These are phyloP conservation scores for Scaptomyza caliginosa DNA, from an alignment of 2,888 invertebrate genomes.

Conservation along the genomic window DNA sequence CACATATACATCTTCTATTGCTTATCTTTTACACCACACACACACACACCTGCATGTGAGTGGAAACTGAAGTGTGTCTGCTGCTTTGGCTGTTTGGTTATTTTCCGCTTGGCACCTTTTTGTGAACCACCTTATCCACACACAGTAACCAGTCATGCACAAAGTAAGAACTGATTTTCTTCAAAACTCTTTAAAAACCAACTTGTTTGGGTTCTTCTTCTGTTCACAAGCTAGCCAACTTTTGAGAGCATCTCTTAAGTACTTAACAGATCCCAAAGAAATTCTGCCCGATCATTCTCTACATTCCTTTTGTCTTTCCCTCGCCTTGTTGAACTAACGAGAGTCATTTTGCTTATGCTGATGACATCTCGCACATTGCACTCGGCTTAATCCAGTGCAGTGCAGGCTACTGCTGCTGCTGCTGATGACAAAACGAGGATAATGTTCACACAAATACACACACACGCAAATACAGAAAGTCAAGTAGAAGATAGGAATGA, in stretches of 20 bases:
- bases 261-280: background rate
- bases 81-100: slow-evolving; percentile 10
- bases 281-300: slow-evolving; percentile 43
- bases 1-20: background rate
- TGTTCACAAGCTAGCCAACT: too few relatives aligned
- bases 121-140: background rate
- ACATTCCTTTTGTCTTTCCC: background rate
- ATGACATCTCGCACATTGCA: slow-evolving; percentile 67
- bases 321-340: background rate
- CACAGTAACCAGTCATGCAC: background rate
- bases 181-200: too few relatives aligned
- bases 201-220: too few relatives aligned
- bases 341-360: slow-evolving; percentile 53
- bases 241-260: too few relatives aligned
- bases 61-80: slow-evolving; percentile 17
- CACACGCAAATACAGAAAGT: slow-evolving; percentile 10
- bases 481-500: background rate
- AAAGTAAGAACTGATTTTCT: background rate
- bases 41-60: slow-evolving; percentile 23
- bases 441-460: slow-evolving; percentile 32
- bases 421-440: slow-evolving; percentile 59
- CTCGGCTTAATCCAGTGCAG: slow-evolving; percentile 57
- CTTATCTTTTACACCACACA: slow-evolving; percentile 30
- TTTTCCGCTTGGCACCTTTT: slow-evolving; percentile 36
- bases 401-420: slow-evolving; percentile 56